Evolutionary conservation across 2,888 invertebrate genomes (phyloP).

Genomic region (Tanypteryx hageni): DNA sequence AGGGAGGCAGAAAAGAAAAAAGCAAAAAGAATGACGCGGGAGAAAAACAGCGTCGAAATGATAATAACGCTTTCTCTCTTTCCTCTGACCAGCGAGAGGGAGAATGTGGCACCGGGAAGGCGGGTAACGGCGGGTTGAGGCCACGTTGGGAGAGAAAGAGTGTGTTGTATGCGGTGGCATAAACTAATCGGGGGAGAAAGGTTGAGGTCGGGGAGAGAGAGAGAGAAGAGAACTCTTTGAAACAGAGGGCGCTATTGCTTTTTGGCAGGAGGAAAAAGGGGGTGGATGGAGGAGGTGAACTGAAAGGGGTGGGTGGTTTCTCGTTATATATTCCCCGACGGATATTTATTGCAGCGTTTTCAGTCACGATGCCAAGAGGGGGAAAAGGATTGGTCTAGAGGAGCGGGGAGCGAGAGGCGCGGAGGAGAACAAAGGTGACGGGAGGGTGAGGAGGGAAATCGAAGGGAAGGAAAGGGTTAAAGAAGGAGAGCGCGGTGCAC

Average conservation of each 20-base stretch:
- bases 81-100: not conserved
- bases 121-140: conserved; percentile 35
- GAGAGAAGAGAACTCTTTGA: not conserved
- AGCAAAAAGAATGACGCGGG: not conserved
- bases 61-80: conserved; percentile 10
- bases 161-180: conserved; percentile 38
- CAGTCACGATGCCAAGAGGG: conserved; percentile 46
- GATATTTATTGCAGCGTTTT: conserved; percentile 54
- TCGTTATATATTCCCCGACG: conserved; percentile 15
- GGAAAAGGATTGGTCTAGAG: not conserved
- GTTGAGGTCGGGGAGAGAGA: not conserved
- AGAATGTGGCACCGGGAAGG: not conserved
- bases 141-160: not conserved
- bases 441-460: not conserved
- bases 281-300: not conserved
- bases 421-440: not conserved
- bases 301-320: conserved; percentile 23
- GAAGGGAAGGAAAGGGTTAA: not conserved
- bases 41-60: conserved; percentile 33
- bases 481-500: conserved; percentile 20
- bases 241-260: conserved; percentile 1
- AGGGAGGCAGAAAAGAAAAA: not conserved
- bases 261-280: not conserved
- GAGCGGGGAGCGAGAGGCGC: not conserved
- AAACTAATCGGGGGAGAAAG: conserved; percentile 28